Evolutionary conservation across 1,140 invertebrate species (phyloP), one percentile per base, ranked within the genome.

Genomic region (Eupristina koningsbergeri): DNA sequence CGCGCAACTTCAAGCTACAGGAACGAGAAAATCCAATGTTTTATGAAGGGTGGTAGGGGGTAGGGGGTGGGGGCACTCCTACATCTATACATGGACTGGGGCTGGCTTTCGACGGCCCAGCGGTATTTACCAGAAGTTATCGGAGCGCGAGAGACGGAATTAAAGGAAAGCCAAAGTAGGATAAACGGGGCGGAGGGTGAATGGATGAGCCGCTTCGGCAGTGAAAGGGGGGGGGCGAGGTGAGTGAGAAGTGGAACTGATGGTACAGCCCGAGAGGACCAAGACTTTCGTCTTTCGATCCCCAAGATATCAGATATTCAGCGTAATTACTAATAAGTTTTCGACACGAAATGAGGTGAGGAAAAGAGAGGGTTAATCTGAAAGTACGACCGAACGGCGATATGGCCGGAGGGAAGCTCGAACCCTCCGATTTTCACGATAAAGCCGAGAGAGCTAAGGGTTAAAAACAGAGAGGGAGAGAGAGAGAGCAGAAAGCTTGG

Each of bases 261-360:
- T 69, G 81, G 61, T 53, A 8, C 71, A 77, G 45, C 67, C 80
- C 58, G 19, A 83, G 34, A 81, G 77, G 41, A 74, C 85, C 82
- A 85, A 87, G 87, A 86, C 87, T 77, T 85, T 87, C 87, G 83
- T 86, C 88, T 89, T 89, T 88, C 87, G 88, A 91, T 92, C 86
- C 87, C 64, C 74, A 0, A 61, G 80, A 78, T 82, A 34, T 47
- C 86, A 91, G 90, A 91, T 92, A 91, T 91, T 88, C 85, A 86
- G 85, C 89, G 91, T 92, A 92, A 92, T 92, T 92, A 91, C 91
- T 92, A 92, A 92, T 92, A 92, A 92, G 91, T 92, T 92, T 92
- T 92, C 91, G 90, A 91, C 91, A 89, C 91, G 89, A 91, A 92
- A 92, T 91, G 89, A 92, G 91, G 91, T 91, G 91, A 91, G 90